A percentile compares a stretch with the other conserved stretches of the same genome.
Evolutionary conservation across 2,888 invertebrate genomes (phyloP).

Genomic region (Julus scandinavius): DNA sequence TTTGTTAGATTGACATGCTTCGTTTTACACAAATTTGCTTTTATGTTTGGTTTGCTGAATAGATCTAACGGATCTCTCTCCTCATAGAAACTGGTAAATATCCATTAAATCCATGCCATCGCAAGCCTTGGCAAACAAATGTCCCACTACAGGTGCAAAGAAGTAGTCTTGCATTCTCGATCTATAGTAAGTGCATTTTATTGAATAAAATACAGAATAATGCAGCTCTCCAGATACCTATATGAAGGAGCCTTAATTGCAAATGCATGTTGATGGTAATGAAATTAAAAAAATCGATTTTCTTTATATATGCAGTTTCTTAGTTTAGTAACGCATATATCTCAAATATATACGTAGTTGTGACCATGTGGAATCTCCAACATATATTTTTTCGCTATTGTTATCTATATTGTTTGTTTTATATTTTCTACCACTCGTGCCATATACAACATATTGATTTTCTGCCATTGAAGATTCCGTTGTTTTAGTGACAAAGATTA

Average conservation of each 20-base stretch:
- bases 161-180: background rate
- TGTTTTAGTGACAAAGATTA: background rate
- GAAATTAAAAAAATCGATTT: conserved; percentile 17
- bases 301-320: background rate
- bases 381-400: background rate
- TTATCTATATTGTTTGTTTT: background rate
- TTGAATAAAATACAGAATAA: background rate
- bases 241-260: conserved; percentile 15
- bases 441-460: background rate
- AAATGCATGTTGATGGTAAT: conserved; percentile 36
- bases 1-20: background rate
- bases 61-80: background rate
- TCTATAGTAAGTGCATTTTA: conserved; percentile 30
- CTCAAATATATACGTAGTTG: background rate
- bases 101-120: background rate
- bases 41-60: conserved; percentile 43
- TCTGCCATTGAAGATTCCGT: background rate
- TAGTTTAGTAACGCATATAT: background rate
- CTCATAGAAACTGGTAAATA: background rate
- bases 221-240: background rate
- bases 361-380: background rate
- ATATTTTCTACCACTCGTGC: background rate
- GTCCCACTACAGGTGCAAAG: background rate
- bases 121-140: background rate
- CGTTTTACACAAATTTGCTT: conserved; percentile 31